These are phyloP conservation scores for Pollenia labialis DNA, from an alignment of 2,888 invertebrate genomes.

Conservation along the genomic window DNA sequence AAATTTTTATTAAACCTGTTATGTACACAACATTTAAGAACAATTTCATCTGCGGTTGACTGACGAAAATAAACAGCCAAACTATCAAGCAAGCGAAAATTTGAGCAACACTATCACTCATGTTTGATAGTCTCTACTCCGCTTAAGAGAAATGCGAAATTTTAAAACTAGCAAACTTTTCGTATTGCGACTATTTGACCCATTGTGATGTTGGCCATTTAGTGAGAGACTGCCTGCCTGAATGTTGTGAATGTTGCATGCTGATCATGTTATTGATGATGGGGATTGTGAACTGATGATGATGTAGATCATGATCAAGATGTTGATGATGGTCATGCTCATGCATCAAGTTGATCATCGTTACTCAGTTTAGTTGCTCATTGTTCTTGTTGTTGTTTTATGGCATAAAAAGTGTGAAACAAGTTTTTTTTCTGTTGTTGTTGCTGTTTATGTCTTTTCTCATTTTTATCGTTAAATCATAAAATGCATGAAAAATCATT, in stretches of 20 bases:
- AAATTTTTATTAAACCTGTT: too few species aligned
- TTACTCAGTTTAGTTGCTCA: constrained; percentile 18
- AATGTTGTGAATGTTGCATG: constrained; percentile 51
- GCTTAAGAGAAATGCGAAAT: too few species aligned
- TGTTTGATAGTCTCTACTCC: too few species aligned
- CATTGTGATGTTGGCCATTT: constrained; percentile 10
- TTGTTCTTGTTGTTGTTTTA: constrained; percentile 46
- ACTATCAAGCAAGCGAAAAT: too few species aligned
- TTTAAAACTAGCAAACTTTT: too few species aligned
- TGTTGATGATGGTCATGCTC: constrained; percentile 64
- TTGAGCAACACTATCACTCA: too few species aligned
- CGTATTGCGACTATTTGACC: too few species aligned
- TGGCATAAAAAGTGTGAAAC: constrained; percentile 70
- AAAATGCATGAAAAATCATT: constrained; percentile 72
- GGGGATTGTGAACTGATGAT: constrained; percentile 31
- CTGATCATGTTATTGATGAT: constrained; percentile 55
- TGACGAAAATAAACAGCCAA: too few species aligned
- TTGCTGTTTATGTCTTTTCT: constrained; percentile 18
- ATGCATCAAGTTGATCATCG: constrained; percentile 58
- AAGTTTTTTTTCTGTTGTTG: constrained; percentile 41
- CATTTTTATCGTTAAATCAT: constrained; percentile 69
- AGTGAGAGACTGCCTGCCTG: constrained; percentile 35
- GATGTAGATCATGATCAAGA: constrained; percentile 45
- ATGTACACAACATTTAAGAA: too few species aligned
- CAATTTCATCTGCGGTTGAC: too few species aligned